Base-by-base conservation (phyloP, 2,888 invertebrate species). In the Lymantria dispar region DNA sequence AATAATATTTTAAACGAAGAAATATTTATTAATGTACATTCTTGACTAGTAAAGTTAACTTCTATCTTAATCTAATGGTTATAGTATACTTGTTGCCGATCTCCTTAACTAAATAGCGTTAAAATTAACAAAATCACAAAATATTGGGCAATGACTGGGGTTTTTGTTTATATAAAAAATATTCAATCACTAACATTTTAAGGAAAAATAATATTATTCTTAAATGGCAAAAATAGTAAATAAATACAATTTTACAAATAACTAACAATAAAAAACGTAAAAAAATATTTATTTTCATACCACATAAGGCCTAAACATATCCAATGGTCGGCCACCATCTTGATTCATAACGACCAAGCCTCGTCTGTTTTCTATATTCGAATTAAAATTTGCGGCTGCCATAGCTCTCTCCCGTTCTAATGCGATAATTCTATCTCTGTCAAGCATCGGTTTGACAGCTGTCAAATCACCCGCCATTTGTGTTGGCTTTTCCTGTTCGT, bases 261-360 rank as follows among this genome's bases (percentile, higher is more conserved):
- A 40, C 14, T 40, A 40, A 40, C 40, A 40, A 40, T 29, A 65
- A 57, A 74, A 83, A 80, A 64, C 72, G 74, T 85, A 84, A 83
- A 69, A 50, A 42, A 40, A 45, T 52, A 61, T 61, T 75, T 78
- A 87, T 45, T 90, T 73, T 91, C 91, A 91, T 91, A 90, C 91
- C 37, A 92, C 92, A 57, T 92, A 92, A 22, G 92, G 92, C 79
- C 92, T 88, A 66, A 92, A 92, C 92, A 91, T 91, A 56, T 91
- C 91, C 59, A 86, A 77, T 3, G 86, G 79, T 13, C 90, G 69
- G 0, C 80, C 82, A 60, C 87, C 88, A 82, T 91, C 91, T 85
- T 91, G 91, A 43, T 80, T 82, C 78, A 89, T 76, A 37, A 84
- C 85, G 38, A 87, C 85, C 76, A 88, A 68, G 52, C 89, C 88